phyloP scores from a whole-genome alignment of 92 coral and sea anemone genomes.

The Palythoa heliodiscus region DNA sequence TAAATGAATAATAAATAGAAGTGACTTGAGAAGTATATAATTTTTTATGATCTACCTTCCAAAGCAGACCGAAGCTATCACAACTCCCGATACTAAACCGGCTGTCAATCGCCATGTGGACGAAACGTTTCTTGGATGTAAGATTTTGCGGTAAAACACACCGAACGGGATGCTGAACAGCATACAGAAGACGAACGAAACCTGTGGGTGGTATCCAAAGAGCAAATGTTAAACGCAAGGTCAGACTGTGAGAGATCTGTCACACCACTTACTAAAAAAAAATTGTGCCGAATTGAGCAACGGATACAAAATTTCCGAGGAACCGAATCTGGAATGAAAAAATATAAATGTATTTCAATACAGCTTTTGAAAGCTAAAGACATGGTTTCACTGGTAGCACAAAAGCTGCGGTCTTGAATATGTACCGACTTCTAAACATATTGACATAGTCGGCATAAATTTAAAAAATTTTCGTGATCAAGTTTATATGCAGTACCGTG shows the following conservation, averaged over 20 bases:
- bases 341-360: background rate
- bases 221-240: background rate
- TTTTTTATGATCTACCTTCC: slow-evolving; percentile 56
- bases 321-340: background rate
- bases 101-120: slow-evolving; percentile 57
- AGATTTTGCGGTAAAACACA: slow-evolving; percentile 58
- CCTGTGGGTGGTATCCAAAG: slow-evolving; percentile 33
- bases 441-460: background rate
- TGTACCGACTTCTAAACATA: background rate
- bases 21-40: background rate
- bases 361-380: background rate
- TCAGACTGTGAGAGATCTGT: background rate
- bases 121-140: slow-evolving; percentile 66
- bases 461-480: background rate
- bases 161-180: slow-evolving; percentile 65
- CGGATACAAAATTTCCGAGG: too few relatives aligned
- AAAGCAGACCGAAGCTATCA: slow-evolving; percentile 75
- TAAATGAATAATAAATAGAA: background rate
- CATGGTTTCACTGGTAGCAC: background rate
- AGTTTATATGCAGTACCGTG: background rate
- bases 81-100: slow-evolving; percentile 68
- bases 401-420: background rate
- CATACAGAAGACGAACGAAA: slow-evolving; percentile 66
- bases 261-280: background rate
- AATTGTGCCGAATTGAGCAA: background rate